Evolutionary conservation across 1,140 invertebrate species (phyloP).

Genomic region (Lepidostoma basale): DNA sequence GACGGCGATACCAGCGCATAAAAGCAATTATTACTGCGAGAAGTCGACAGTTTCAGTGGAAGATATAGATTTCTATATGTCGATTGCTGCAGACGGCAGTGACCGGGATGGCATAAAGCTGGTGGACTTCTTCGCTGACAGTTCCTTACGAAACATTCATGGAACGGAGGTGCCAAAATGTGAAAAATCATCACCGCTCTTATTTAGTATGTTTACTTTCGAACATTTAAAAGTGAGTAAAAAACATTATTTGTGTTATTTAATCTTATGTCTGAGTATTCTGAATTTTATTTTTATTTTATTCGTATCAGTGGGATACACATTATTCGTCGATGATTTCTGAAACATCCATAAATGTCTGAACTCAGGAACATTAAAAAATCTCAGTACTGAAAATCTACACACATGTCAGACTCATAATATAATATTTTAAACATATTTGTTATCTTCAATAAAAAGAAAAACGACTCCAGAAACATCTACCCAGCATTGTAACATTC

Average conservation of each 20-base stretch:
- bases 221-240: conserved; percentile 78
- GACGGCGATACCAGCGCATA: conserved; percentile 68
- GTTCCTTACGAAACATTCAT: conserved; percentile 36
- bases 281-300: background rate
- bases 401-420: too few species aligned
- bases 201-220: conserved; percentile 79
- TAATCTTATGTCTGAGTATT: background rate
- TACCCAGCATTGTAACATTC: too few species aligned
- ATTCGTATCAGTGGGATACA: background rate
- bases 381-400: too few species aligned
- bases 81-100: conserved; percentile 62
- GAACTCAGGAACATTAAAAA: too few species aligned
- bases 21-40: conserved; percentile 71
- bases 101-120: conserved; percentile 57
- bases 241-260: too few species aligned
- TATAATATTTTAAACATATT: too few species aligned
- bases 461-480: too few species aligned
- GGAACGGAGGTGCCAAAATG: conserved; percentile 69
- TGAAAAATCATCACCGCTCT: conserved; percentile 66
- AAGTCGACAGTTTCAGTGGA: conserved; percentile 66
- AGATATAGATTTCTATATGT: conserved; percentile 75
- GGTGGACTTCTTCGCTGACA: conserved; percentile 42
- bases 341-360: too few species aligned
- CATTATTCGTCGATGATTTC: background rate
- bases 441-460: too few species aligned